Base-by-base conservation (phyloP, 2,888 invertebrate species). In the Drosophila emarginata region DNA sequence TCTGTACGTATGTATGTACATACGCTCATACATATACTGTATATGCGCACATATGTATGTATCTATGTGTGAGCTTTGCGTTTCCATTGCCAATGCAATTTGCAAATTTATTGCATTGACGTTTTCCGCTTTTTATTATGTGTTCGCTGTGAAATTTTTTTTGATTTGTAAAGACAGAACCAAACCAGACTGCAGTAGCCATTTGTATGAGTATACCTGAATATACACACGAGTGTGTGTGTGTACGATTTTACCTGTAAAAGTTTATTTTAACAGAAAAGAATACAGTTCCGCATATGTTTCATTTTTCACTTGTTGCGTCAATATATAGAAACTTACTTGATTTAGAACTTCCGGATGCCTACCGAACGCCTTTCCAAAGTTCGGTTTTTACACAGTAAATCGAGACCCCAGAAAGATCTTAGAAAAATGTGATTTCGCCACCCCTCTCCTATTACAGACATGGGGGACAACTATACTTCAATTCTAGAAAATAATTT, bases 81-180 rank as follows among this genome's bases (percentile, higher is more conserved):
- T 72, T 66, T 76, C 90, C 89, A 87, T 89, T 88, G 88, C 85
- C 90, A 90, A 89, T 89, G 90, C 85, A 90, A 90, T 88, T 85
- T 80, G 77, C 77, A 78, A 84, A 78, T 80, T 80, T 78, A 75
- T 79, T 82, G 76, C 76, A 80, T 72, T 74, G 64, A 60, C 72
- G 75, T 77, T 78, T 80, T 85, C 78, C 80, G 79, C 69, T 83
- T 73, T 78, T 64, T 62, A 67, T 58, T 61, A n/a, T n/a, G 63
- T 50, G 62, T 69, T 71, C 64, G 28, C 18, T 45, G 18, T 45
- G 36, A 32, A 54, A 36, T 26, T 32, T 54, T 54, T 59, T 61
- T 64, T 72, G 67, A 36, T 54, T 54, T 32, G 18, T 12, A 36
- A 54, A 54, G 36, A 32, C 26, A 52, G 14, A 53, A 4, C 18